These are phyloP conservation scores for Pangasius djambal DNA, from an alignment of 2,797 vertebrate genomes.

Conservation along the genomic window DNA sequence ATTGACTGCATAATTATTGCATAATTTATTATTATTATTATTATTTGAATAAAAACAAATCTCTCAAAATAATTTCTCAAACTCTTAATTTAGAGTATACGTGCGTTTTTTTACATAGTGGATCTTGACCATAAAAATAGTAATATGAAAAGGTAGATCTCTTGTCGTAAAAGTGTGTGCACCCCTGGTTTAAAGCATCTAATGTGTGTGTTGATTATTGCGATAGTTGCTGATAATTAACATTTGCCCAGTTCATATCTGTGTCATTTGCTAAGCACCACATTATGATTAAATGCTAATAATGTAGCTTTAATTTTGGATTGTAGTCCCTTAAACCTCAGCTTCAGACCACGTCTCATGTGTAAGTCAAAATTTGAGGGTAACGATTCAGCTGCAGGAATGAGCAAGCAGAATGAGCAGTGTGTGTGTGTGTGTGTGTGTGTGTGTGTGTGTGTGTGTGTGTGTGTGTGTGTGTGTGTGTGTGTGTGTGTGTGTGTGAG, in stretches of 20 bases:
- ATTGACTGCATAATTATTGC: too few species aligned
- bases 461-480: conserved; percentile 16
- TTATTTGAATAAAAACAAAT: too few species aligned
- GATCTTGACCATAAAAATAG: too few species aligned
- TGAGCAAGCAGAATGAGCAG: conserved; percentile 18
- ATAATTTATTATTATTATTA: too few species aligned
- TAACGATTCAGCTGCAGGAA: conserved; percentile 8
- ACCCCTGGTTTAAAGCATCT: neutral
- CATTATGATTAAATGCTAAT: conserved; percentile 17
- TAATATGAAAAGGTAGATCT: too few species aligned
- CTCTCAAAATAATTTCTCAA: too few species aligned
- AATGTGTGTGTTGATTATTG: neutral
- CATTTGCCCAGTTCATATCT: neutral
- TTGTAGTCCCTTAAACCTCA: neutral
- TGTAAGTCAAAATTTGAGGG: conserved; percentile 16
- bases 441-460: conserved; percentile 31
- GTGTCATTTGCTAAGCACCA: neutral
- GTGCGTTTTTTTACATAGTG: too few species aligned
- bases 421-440: conserved; percentile 24
- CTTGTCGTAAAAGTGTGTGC: too few species aligned
- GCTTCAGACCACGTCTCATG: neutral
- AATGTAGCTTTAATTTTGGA: conserved; percentile 13
- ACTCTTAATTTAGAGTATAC: too few species aligned
- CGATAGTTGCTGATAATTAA: neutral
- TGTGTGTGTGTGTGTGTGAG: conserved; percentile 45